phyloP scores from a whole-genome alignment of 2,797 vertebrate genomes.

The Leptatherina wallacei region DNA sequence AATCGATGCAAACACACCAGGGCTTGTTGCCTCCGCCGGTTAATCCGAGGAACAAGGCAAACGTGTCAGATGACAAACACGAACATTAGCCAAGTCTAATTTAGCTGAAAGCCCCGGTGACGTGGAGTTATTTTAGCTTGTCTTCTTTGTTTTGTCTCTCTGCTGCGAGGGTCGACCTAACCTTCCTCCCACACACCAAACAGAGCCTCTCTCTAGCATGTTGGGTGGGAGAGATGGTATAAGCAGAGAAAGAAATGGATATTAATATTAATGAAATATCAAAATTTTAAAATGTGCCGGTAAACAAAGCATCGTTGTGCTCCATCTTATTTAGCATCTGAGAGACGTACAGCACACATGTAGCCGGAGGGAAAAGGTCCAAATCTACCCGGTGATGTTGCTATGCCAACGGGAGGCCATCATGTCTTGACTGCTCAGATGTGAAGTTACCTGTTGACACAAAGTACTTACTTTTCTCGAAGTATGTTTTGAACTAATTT shows the following conservation, averaged over 20 bases:
- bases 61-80: constrained; percentile 16
- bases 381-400: background rate
- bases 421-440: too few relatives aligned
- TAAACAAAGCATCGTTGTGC: background rate
- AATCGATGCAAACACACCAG: constrained; percentile 23
- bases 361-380: background rate
- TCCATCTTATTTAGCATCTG: too few relatives aligned
- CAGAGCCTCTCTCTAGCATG: constrained; percentile 30
- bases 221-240: constrained; percentile 6
- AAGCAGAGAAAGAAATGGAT: constrained; percentile 1
- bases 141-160: constrained; percentile 7
- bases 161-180: constrained; percentile 20
- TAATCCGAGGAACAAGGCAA: constrained; percentile 24
- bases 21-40: constrained; percentile 21
- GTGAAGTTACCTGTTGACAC: too few relatives aligned
- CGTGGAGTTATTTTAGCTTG: constrained; percentile 18
- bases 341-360: background rate
- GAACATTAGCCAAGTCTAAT: constrained; percentile 15
- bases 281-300: background rate
- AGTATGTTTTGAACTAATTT: too few relatives aligned
- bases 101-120: constrained; percentile 18
- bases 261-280: background rate
- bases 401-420: background rate
- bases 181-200: constrained; percentile 45
- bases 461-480: too few relatives aligned